These are phyloP conservation scores for Caloenas nicobarica DNA, from an alignment of 2,113 vertebrate species.

Conservation along the genomic window DNA sequence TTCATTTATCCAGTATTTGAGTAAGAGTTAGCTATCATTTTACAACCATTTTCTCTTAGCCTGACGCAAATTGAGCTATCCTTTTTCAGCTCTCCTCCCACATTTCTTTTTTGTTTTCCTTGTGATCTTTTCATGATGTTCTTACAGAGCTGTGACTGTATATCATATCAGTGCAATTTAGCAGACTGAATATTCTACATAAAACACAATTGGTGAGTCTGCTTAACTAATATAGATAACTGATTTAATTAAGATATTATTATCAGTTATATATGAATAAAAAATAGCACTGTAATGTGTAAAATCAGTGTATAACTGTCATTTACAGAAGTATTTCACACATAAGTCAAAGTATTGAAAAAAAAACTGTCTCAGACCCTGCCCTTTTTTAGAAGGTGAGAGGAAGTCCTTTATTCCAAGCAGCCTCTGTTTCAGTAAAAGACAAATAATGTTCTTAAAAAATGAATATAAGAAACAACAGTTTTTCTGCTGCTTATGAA, in stretches of 20 bases:
- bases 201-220: not conserved
- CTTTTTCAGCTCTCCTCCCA: not conserved
- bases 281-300: not conserved
- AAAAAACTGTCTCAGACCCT: not conserved
- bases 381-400: slow-evolving; percentile 8
- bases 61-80: not conserved
- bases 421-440: not conserved
- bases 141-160: not conserved
- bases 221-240: not conserved
- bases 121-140: not conserved
- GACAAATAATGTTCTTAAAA: not conserved
- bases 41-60: not conserved
- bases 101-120: not conserved
- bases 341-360: not conserved
- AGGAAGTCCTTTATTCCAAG: not conserved
- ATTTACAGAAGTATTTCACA: slow-evolving; percentile 19
- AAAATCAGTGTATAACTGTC: not conserved
- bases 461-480: not conserved
- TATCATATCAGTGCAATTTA: not conserved
- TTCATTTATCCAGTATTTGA: not conserved
- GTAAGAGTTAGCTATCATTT: not conserved
- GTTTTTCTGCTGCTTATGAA: not conserved
- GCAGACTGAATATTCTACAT: not conserved
- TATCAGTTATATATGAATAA: not conserved
- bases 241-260: not conserved